Evolutionary conservation across 1,140 invertebrate genomes (phyloP), one percentile per base, ranked within the genome.

Genomic region (Eueides isabella): DNA sequence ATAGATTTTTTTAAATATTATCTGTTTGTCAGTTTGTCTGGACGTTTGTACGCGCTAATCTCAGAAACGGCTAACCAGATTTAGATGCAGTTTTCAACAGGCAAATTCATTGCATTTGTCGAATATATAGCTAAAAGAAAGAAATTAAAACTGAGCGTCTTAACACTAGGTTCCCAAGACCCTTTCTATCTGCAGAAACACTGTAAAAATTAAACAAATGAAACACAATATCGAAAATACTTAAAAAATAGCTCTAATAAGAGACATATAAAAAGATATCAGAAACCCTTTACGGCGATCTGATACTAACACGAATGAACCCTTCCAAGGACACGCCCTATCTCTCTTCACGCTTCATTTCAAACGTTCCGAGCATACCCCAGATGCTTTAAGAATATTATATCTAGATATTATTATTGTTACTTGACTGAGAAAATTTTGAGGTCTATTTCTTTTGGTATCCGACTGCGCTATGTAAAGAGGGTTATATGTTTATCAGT

Each of bases 311-410:
- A 29, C 61, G 28, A 62, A 62, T 30, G 61, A 62, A 30, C 61
- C 61, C 61, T 62, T 30, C 19, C 61, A 28, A 30, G n/a, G 28
- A 62, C 23, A 61, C 23, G 26, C 29, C 26, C 4, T 29, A 62
- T 62, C 61, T 62, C 14, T 11, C 61, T 62, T 62, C 61, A 62
- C 61, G 61, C 61, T 62, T 62, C 61, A 62, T 62, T 62, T 29
- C 61, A 62, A n/a, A 62, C 61, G 61, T n/a, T n/a, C n/a, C n/a
- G n/a, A n/a, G n/a, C n/a, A n/a, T n/a, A n/a, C 29, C 61, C 61
- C 61, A 62, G 61, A 62, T 62, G 61, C 61, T 62, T 14, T 30
- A 29, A 30, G 29, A 62, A 62, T 62, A 62, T 19, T 62, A 29
- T 30, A 62, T 28, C 61, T 30, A 62, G 61, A 62, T 29, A 62